A percentile compares a stretch with the other conserved stretches of the same genome.
Conservation (phyloP, 2,888 invertebrate species). For the Aphodius granarius region DNA sequence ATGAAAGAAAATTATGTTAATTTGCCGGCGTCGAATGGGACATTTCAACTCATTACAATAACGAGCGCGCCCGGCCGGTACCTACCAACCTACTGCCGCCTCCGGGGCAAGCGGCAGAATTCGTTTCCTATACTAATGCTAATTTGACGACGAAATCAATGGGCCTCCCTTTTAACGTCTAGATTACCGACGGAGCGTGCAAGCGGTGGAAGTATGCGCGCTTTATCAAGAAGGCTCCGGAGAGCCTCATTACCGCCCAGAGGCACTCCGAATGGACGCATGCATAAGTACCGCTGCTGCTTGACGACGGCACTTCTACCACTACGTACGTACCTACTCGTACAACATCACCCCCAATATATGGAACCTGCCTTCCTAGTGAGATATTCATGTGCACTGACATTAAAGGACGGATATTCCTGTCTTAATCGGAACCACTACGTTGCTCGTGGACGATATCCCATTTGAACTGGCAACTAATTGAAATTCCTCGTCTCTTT, state of each 20-base stretch:
- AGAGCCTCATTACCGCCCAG: neutral
- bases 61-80: neutral
- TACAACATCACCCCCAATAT: neutral
- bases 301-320: neutral
- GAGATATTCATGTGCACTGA: neutral
- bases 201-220: neutral
- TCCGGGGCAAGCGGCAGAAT: neutral
- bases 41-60: neutral
- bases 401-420: neutral
- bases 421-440: neutral
- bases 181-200: slow-evolving; percentile 6
- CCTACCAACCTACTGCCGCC: neutral
- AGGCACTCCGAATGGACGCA: neutral
- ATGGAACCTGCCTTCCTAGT: neutral
- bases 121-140: slow-evolving; percentile 8
- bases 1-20: neutral
- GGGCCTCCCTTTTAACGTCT: slow-evolving; percentile 9
- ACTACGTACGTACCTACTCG: neutral
- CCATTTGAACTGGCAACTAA: neutral
- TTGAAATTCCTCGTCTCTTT: neutral
- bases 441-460: neutral
- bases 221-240: neutral
- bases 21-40: neutral
- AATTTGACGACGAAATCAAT: slow-evolving; percentile 6
- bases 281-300: neutral